phyloP scores from a whole-genome alignment of 2,888 invertebrate genomes.

The Stegana nigrithorax region DNA sequence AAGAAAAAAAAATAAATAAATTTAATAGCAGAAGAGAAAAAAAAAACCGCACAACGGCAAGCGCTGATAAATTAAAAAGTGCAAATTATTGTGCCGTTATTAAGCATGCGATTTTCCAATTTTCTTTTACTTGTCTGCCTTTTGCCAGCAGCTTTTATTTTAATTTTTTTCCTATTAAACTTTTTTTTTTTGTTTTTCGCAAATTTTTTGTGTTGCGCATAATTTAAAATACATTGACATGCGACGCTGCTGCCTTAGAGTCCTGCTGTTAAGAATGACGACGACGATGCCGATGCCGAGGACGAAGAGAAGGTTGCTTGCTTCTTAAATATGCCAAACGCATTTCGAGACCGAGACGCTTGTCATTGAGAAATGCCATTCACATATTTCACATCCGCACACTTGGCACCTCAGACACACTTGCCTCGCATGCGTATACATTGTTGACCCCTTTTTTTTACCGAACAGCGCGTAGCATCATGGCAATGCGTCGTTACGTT shows the following conservation, averaged over 20 bases:
- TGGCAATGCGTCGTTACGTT: no score
- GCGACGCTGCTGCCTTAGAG: slow-evolving; percentile 35
- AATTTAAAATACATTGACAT: slow-evolving; percentile 59
- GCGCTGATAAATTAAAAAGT: no score
- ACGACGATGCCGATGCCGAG: neutral
- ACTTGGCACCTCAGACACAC: no score
- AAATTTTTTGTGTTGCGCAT: slow-evolving; percentile 42
- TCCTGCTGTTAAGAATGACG: neutral
- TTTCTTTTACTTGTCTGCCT: no score
- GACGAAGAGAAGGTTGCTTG: no score
- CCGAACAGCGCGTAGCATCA: neutral
- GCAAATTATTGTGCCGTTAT: slow-evolving; percentile 53
- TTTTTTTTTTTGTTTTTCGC: slow-evolving; percentile 19
- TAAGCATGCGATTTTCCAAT: slow-evolving; percentile 37
- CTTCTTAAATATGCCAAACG: no score
- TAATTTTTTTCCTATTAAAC: neutral
- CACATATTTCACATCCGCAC: slow-evolving; percentile 31
- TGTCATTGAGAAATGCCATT: slow-evolving; percentile 47
- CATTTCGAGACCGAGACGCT: slow-evolving; percentile 15
- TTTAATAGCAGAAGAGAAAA: slow-evolving; percentile 47
- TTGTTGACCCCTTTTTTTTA: slow-evolving; percentile 15
- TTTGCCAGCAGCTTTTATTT: neutral
- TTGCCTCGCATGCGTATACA: no score
- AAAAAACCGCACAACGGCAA: no score
- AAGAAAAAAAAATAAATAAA: slow-evolving; percentile 36